Evolutionary conservation across 2,797 vertebrate genomes (phyloP).

Genomic region (Rachycentron canadum): DNA sequence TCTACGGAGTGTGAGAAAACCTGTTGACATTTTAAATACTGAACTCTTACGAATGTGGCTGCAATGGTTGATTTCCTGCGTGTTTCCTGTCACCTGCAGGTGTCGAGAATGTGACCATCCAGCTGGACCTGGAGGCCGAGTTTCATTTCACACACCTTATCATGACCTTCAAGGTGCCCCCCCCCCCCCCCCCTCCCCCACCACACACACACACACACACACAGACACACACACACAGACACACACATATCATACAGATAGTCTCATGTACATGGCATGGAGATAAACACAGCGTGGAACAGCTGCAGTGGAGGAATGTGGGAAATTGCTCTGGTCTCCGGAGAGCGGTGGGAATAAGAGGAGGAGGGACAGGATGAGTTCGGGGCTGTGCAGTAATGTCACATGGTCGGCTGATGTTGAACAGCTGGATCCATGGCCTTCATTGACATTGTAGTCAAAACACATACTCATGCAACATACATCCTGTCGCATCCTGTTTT

Average conservation of each 20-base stretch:
- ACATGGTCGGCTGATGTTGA: conserved; percentile 16
- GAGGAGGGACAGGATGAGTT: conserved; percentile 30
- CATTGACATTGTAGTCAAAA: conserved; percentile 16
- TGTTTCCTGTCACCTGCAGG: conserved; percentile 80
- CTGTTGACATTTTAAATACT: conserved; percentile 3
- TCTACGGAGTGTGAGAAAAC: conserved; percentile 19
- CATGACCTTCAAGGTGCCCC: conserved; percentile 98
- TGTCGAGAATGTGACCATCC: conserved; percentile 95
- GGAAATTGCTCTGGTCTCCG: conserved; percentile 62
- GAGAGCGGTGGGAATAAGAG: conserved; percentile 60
- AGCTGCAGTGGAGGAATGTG: conserved; percentile 75
- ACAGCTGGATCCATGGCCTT: conserved; percentile 53
- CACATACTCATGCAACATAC: conserved; percentile 7
- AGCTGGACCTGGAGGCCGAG: conserved; percentile 96
- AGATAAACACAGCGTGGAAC: conserved; percentile 53
- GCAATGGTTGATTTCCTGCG: conserved; percentile 49
- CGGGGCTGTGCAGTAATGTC: conserved; percentile 16
- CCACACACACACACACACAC: not conserved
- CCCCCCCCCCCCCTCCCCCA: no score
- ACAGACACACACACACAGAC: conserved; percentile 13
- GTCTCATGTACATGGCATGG: conserved; percentile 9
- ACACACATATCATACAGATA: conserved; percentile 6
- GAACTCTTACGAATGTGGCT: not conserved
- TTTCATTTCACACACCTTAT: conserved; percentile 99
- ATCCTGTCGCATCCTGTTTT: conserved; percentile 42